Percentiles rank a stretch among this genome's conserved stretches.
Evolutionary conservation across 2,113 vertebrate genomes (phyloP).

Genomic region (Maccullochella peelii): DNA sequence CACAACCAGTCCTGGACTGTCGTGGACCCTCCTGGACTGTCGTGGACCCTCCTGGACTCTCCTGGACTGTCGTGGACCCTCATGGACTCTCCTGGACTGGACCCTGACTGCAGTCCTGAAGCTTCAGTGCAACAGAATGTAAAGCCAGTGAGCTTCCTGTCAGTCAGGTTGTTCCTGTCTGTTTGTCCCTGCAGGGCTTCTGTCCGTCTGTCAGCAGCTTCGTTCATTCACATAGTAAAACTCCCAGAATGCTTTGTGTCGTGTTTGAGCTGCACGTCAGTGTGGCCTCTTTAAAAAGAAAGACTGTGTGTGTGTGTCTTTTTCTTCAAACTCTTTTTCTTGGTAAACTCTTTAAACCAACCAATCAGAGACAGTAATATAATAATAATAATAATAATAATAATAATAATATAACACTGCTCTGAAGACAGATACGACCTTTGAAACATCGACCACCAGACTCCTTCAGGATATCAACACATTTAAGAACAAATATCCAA

Average conservation of each 20-base stretch:
- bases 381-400: too few species aligned
- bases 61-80: too few species aligned
- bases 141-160: neutral
- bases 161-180: neutral
- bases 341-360: too few species aligned
- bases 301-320: neutral
- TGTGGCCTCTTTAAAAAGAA: too few species aligned
- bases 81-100: neutral
- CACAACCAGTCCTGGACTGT: neutral
- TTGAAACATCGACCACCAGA: too few species aligned
- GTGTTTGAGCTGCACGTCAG: neutral
- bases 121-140: neutral
- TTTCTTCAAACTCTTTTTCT: neutral
- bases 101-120: neutral
- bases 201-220: neutral
- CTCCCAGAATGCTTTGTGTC: constrained; percentile 26
- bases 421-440: too few species aligned
- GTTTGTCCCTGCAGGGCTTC: constrained; percentile 12
- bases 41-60: too few species aligned
- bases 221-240: neutral
- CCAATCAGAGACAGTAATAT: too few species aligned
- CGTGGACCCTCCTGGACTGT: too few species aligned
- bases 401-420: too few species aligned
- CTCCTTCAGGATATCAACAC: too few species aligned
- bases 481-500: too few species aligned